Base-by-base conservation (phyloP, 2,113 vertebrate species). In the Haemorhous mexicanus region DNA sequence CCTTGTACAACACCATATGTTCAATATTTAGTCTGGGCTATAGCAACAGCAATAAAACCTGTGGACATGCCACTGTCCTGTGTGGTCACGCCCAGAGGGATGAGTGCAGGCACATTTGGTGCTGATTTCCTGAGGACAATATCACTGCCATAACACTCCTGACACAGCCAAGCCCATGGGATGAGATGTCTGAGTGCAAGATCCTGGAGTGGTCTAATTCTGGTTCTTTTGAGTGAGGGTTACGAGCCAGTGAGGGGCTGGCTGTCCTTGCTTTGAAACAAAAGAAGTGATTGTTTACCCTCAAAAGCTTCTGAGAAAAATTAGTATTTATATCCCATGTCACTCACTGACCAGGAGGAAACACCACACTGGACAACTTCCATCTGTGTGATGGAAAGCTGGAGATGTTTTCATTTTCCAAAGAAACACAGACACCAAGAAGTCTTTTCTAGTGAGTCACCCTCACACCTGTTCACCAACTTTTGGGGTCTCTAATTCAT, bases 31-130 rank as follows among this genome's bases (percentile, higher is more conserved):
- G 58, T 28, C 43, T 72, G 59, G 63, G 59, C 37, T 69, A 2
- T 32, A 53, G 59, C 22, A 93, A 59, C 19, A 62, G 63, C 62
- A 93, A 76, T 93, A 91, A 91, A 76, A 23, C 12, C 52, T n/a
- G 8, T 32, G 49, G n/a, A 72, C 73, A 82, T 37, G 69, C n/a
- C 50, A 9, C 52, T 82, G 22, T 56, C n/a, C 13, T n/a, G 66
- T 68, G 46, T 83, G 52, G 6, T 73, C 41, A 22, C 53, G 41
- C 22, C 70, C 53, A 74, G 66, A 75, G 35, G 19, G 53, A 20
- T 7, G 35, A 62, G 26, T 61, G 52, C 64, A 63, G 79, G 55
- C 27, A 68, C 52, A 16, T 13, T 19, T 3, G 41, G 23, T 58
- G 52, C 16, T 67, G 39, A 26, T 80, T 72, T 52, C 24, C 37